Evolutionary conservation across 1,140 invertebrate genomes (phyloP).

Genomic region (Drosophila ficusphila): DNA sequence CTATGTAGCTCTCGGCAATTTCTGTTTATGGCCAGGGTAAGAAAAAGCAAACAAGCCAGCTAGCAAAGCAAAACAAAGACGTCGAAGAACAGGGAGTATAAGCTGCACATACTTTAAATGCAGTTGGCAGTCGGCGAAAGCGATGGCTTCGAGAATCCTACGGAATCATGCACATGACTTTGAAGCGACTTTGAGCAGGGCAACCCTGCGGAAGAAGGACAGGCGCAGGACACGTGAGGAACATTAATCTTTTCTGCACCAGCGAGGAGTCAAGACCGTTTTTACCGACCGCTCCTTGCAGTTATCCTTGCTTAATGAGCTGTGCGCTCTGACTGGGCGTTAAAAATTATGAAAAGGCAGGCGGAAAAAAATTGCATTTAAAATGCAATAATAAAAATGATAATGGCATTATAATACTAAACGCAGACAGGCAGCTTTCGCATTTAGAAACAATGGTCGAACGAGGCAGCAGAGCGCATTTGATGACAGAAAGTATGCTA

Average conservation of each 20-base stretch:
- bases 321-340: conserved; percentile 56
- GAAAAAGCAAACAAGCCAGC: conserved; percentile 16
- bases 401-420: conserved; percentile 79
- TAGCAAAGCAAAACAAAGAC: conserved; percentile 31
- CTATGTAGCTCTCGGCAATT: conserved; percentile 54
- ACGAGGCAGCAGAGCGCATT: conserved; percentile 67
- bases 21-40: conserved; percentile 14
- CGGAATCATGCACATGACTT: conserved; percentile 74
- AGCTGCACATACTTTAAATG: conserved; percentile 70
- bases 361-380: conserved; percentile 67
- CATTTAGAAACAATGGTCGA: conserved; percentile 40
- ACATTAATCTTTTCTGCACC: conserved; percentile 72
- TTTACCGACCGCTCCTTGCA: conserved; percentile 17
- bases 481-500: conserved; percentile 76
- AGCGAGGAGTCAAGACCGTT: conserved; percentile 46
- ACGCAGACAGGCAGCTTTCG: conserved; percentile 28
- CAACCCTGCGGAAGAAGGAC: conserved; percentile 2
- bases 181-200: conserved; percentile 69
- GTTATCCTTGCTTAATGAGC: conserved; percentile 68
- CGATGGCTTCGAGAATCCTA: conserved; percentile 25
- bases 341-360: conserved; percentile 73
- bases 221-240: conserved; percentile 42
- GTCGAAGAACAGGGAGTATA: conserved; percentile 3
- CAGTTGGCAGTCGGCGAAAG: conserved; percentile 48
- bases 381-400: conserved; percentile 82